These are phyloP conservation scores for Cyprinodon brontotheroides DNA, from an alignment of 2,113 vertebrate species.

Conservation along the genomic window DNA sequence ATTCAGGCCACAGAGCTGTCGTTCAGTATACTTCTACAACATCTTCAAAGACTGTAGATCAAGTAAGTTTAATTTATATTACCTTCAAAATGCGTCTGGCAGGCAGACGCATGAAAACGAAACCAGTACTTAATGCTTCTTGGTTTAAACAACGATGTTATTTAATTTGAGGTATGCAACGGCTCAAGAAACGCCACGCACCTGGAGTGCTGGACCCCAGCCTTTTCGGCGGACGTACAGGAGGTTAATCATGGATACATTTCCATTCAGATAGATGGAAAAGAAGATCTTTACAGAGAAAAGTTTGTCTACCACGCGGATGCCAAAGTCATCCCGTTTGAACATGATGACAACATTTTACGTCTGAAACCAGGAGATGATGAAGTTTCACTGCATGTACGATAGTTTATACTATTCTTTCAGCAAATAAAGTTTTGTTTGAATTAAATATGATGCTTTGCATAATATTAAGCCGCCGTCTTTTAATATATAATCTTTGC, in stretches of 20 bases:
- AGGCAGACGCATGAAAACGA: background rate
- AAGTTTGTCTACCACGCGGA: conserved; percentile 79
- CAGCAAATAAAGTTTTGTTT: background rate
- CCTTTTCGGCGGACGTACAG: conserved; percentile 59
- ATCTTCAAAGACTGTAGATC: background rate
- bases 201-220: conserved; percentile 82
- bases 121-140: background rate
- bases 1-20: conserved; percentile 76
- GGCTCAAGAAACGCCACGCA: conserved; percentile 42
- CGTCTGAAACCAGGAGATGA: conserved; percentile 80
- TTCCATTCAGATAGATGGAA: conserved; percentile 82
- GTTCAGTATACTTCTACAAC: conserved; percentile 69
- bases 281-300: conserved; percentile 47
- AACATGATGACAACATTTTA: conserved; percentile 66
- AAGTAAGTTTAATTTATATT: conserved; percentile 34
- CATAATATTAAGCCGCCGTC: background rate
- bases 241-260: conserved; percentile 78
- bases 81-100: too few relatives aligned
- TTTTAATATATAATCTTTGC: conserved; percentile 1
- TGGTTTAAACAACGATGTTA: conserved; percentile 5
- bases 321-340: conserved; percentile 73
- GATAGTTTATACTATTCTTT: background rate
- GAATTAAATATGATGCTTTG: background rate
- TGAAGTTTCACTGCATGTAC: conserved; percentile 86
- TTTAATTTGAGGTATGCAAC: conserved; percentile 76